phyloP scores from a whole-genome alignment of 1,140 invertebrate species.

The Drosophila arawakana region DNA sequence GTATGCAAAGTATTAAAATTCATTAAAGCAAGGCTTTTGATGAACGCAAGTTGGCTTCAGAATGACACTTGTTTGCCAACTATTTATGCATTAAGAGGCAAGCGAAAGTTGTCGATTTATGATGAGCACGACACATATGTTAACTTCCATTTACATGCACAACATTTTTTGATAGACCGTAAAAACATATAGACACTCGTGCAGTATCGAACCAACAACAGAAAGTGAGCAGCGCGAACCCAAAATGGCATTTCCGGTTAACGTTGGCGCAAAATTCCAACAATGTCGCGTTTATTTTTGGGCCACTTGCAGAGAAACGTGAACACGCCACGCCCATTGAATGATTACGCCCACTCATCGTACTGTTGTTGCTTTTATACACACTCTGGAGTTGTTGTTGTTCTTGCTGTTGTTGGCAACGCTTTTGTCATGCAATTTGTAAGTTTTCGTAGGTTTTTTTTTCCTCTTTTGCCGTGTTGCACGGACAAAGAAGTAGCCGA shows the following conservation, averaged over 20 bases:
- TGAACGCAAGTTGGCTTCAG: conserved; percentile 24
- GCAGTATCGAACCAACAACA: conserved; percentile 61
- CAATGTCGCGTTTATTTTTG: conserved; percentile 68
- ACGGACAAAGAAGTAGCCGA: conserved; percentile 57
- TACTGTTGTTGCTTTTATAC: conserved; percentile 2
- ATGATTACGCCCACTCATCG: conserved; percentile 12
- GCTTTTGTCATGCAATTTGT: conserved; percentile 62
- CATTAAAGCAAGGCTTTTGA: conserved; percentile 56
- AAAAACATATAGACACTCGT: neutral
- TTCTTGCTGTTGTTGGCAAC: conserved; percentile 34
- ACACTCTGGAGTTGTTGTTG: conserved; percentile 15
- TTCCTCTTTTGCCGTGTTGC: conserved; percentile 23
- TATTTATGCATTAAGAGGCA: conserved; percentile 36
- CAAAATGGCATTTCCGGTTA: conserved; percentile 75
- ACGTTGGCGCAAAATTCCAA: conserved; percentile 58
- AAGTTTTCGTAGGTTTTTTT: conserved; percentile 54
- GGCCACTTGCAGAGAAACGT: conserved; percentile 40
- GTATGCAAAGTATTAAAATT: conserved; percentile 47
- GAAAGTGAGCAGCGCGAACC: conserved; percentile 35
- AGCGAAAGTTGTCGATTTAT: conserved; percentile 63
- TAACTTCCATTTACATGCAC: neutral
- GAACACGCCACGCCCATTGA: conserved; percentile 11
- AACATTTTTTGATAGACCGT: neutral
- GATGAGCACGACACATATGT: conserved; percentile 24
- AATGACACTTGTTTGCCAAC: conserved; percentile 44